Conservation (phyloP, 2,113 vertebrate genomes). For the Lutjanus erythropterus region DNA sequence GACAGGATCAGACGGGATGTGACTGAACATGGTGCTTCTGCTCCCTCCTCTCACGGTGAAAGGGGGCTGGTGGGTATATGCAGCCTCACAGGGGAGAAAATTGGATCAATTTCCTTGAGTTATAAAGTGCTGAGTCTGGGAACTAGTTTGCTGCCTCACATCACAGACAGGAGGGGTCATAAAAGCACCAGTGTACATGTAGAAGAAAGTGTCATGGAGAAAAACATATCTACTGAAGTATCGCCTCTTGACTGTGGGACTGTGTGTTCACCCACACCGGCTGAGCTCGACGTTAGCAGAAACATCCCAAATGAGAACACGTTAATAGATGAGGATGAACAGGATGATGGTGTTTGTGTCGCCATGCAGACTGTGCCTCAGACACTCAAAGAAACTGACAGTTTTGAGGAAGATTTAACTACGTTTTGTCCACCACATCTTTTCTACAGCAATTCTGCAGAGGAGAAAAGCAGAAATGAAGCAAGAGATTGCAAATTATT, state of each 20-base stretch:
- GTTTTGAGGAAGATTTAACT: slow-evolving; percentile 66
- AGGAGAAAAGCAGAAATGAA: slow-evolving; percentile 36
- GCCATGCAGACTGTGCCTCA: slow-evolving; percentile 30
- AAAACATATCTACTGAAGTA: not conserved
- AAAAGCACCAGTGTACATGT: not conserved
- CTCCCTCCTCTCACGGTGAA: slow-evolving; percentile 73
- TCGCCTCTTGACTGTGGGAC: slow-evolving; percentile 8
- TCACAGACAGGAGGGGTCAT: slow-evolving; percentile 41
- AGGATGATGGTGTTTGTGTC: not conserved
- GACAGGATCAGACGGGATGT: slow-evolving; percentile 76
- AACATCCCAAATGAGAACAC: slow-evolving; percentile 14
- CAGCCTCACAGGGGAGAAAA: slow-evolving; percentile 76
- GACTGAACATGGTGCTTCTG: slow-evolving; percentile 52
- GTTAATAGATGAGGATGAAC: slow-evolving; percentile 12
- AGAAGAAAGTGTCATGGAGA: slow-evolving; percentile 4
- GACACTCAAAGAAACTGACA: slow-evolving; percentile 8
- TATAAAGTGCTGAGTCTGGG: slow-evolving; percentile 88
- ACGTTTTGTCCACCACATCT: slow-evolving; percentile 89
- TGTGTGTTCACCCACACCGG: not conserved
- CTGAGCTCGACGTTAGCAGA: slow-evolving; percentile 26
- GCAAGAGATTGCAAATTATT: slow-evolving; percentile 21
- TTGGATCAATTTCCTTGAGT: slow-evolving; percentile 85
- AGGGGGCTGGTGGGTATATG: slow-evolving; percentile 76
- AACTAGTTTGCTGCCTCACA: slow-evolving; percentile 68
- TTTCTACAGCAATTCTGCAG: slow-evolving; percentile 83